phyloP scores from a whole-genome alignment of 2,888 invertebrate genomes.

The Oscheius onirici region DNA sequence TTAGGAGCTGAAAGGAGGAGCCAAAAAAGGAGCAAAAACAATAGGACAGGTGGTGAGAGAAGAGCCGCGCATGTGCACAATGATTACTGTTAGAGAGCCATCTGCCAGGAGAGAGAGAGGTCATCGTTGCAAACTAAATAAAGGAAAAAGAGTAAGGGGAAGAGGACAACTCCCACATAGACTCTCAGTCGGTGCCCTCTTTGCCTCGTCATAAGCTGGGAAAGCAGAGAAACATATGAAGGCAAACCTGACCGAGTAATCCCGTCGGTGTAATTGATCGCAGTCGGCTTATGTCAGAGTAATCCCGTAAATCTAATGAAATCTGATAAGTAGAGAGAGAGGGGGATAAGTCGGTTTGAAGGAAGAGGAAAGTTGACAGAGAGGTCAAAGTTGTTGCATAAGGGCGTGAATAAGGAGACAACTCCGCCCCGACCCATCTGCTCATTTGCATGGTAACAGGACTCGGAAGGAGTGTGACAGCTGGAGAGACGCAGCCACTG shows the following conservation, averaged over 20 bases:
- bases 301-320: slow-evolving; percentile 33
- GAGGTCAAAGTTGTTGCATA: slow-evolving; percentile 1
- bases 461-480: not conserved
- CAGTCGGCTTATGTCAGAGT: slow-evolving; percentile 29
- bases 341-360: not conserved
- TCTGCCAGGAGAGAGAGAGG: slow-evolving; percentile 14
- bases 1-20: not conserved
- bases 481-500: slow-evolving; percentile 24
- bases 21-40: not conserved
- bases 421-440: slow-evolving; percentile 24
- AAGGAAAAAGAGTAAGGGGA: not conserved
- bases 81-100: slow-evolving; percentile 28
- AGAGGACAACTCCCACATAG: not conserved
- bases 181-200: not conserved
- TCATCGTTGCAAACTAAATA: no score
- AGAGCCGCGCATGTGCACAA: slow-evolving; percentile 10
- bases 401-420: slow-evolving; percentile 6
- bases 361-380: not conserved
- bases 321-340: slow-evolving; percentile 24
- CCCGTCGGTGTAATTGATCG: slow-evolving; percentile 26
- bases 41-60: slow-evolving; percentile 14
- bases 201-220: slow-evolving; percentile 10
- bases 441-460: slow-evolving; percentile 31
- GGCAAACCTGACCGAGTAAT: slow-evolving; percentile 21
- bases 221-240: not conserved